phyloP scores from a whole-genome alignment of 1,140 invertebrate genomes.

The Vanessa tameamea region DNA sequence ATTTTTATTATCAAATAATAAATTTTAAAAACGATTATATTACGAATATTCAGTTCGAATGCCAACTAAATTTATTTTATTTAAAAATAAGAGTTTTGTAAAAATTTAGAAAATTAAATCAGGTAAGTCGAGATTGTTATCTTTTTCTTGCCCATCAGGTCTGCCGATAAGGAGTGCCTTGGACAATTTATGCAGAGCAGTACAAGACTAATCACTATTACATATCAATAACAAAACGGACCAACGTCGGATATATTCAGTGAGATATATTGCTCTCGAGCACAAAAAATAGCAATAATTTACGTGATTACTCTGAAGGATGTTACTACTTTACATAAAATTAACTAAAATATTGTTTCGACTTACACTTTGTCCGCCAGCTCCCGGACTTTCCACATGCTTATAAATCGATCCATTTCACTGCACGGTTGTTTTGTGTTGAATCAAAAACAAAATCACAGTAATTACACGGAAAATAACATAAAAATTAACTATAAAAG shows the following conservation, averaged over 20 bases:
- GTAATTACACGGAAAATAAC: constrained; percentile 60
- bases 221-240: not conserved
- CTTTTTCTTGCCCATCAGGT: not conserved
- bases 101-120: not conserved
- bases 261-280: not conserved
- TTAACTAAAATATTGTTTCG: constrained; percentile 57
- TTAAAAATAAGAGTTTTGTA: too few relatives aligned
- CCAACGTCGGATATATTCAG: not conserved
- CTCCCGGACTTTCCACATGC: constrained; percentile 97
- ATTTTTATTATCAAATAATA: too few relatives aligned
- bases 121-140: not conserved
- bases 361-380: constrained; percentile 98
- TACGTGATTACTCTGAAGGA: constrained; percentile 44
- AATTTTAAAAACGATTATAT: too few relatives aligned
- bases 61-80: too few relatives aligned
- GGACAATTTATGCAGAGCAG: not conserved
- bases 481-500: constrained; percentile 74
- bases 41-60: too few relatives aligned
- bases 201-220: not conserved
- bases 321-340: constrained; percentile 65
- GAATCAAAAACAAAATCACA: constrained; percentile 64
- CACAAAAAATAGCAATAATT: constrained; percentile 11
- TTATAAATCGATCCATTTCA: constrained; percentile 86
- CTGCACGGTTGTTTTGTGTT: constrained; percentile 45
- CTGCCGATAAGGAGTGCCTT: constrained; percentile 11